Evolutionary conservation across 2,797 vertebrate genomes (phyloP), one percentile per base, ranked within the genome.

Genomic region (Diplodus puntazzo): DNA sequence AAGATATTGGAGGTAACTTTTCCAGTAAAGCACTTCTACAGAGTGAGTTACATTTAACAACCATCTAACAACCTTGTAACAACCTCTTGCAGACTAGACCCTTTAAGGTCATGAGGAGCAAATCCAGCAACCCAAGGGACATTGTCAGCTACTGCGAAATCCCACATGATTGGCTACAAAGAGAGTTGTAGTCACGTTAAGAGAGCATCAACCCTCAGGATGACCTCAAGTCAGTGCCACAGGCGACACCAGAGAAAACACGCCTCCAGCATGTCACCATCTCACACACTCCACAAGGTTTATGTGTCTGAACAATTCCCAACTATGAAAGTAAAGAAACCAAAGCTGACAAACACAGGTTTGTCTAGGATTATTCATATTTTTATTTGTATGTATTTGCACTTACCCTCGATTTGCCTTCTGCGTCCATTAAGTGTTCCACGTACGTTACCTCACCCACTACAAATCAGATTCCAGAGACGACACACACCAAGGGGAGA

Each of bases 371-470:
- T 88, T 90, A 87, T 88, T 92, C 87, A 87, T 86, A 58, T 74
- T 76, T 93, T 90, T 90, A 88, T 93, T 93, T 88, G 84, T 93
- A 92, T 93, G 89, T 94, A 93, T 95, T 95, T 95, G 96, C 97
- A 99, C 98, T 99, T 99, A 99, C 98, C 98, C 98, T 99, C 95
- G 98, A 99, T 97, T 99, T 99, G 96, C 98, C 98, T 99, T 99
- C 98, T 95, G 97, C 97, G 97, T 99, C 98, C 98, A 98, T 98
- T 99, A 99, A 99, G 98, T 99, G 98, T 97, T 99, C 98, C 98
- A 99, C 98, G 98, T 99, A 99, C 97, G 98, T 99, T 97, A 99
- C 98, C 97, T 99, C 98, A 99, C 98, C 98, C 98, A 99, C 98
- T 99, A 99, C 96, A 99, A 99, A 99, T 98, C 97, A 99, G 98